A percentile compares a stretch with the other conserved stretches of the same genome.
Evolutionary conservation across 2,888 invertebrate species (phyloP).

Genomic region (Cryptops parisi): DNA sequence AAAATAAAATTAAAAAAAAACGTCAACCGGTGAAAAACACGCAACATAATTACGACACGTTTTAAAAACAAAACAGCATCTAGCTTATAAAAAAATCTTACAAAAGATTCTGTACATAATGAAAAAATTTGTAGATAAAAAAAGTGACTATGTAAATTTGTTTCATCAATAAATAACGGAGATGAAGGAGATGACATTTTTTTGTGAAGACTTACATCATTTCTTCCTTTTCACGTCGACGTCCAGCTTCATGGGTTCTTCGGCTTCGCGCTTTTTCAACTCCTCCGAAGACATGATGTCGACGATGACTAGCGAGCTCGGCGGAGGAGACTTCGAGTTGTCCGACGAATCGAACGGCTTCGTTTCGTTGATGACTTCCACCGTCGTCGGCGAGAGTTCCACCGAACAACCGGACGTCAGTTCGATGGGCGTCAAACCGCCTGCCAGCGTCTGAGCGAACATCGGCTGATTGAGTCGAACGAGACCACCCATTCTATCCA

Average conservation of each 20-base stretch:
- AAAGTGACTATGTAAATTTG: too few species aligned
- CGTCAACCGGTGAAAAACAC: too few species aligned
- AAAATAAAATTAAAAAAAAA: too few species aligned
- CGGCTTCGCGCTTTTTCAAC: constrained; percentile 6
- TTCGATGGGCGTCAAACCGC: background rate
- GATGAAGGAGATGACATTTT: too few species aligned
- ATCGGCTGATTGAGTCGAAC: background rate
- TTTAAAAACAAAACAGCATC: too few species aligned
- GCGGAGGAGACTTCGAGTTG: background rate
- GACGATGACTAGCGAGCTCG: constrained; percentile 3
- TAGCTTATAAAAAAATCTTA: too few species aligned
- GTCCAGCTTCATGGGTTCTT: background rate
- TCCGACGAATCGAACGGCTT: background rate
- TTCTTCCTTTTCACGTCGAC: background rate
- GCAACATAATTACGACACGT: too few species aligned
- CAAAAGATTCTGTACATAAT: too few species aligned
- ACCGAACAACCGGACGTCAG: background rate
- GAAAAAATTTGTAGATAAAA: too few species aligned
- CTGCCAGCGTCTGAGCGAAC: background rate
- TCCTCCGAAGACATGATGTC: background rate
- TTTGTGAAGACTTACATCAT: too few species aligned
- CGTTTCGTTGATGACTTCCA: background rate
- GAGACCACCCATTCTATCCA: background rate
- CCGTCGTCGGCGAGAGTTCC: background rate
- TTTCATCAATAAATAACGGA: too few species aligned